Percentiles rank a stretch among this genome's conserved stretches.
These are phyloP conservation scores for Vireo altiloquus DNA, from an alignment of 2,113 vertebrate genomes.

Conservation along the genomic window DNA sequence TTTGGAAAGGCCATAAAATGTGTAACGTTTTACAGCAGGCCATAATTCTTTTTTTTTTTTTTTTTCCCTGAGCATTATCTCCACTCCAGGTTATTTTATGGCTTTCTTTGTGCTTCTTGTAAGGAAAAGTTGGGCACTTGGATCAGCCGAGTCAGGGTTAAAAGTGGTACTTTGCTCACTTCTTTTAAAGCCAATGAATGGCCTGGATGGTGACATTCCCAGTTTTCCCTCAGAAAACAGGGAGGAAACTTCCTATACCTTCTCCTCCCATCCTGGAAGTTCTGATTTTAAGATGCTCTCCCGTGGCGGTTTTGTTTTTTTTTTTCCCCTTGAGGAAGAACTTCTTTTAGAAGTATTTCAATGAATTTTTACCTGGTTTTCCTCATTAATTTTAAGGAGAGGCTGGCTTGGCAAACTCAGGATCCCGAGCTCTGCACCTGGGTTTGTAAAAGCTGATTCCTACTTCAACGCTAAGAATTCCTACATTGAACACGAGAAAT, in stretches of 20 bases:
- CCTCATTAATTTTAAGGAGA: neutral
- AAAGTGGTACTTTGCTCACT: neutral
- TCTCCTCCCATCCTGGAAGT: neutral
- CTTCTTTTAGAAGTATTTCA: accelerated
- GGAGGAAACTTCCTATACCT: neutral
- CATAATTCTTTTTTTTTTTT: neutral
- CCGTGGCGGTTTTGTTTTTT: neutral
- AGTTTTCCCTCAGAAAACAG: neutral
- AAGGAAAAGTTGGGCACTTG: neutral
- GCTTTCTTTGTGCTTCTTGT: neutral
- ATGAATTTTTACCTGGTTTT: neutral
- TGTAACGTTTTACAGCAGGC: neutral
- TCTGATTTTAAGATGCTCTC: neutral
- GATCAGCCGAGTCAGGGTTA: neutral
- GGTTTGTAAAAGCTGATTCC: neutral
- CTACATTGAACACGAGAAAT: accelerated
- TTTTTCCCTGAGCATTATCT: neutral
- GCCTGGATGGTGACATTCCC: neutral
- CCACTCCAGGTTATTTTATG: neutral
- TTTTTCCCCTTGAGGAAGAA: neutral
- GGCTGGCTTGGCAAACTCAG: neutral
- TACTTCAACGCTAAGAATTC: neutral
- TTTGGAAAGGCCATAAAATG: neutral
- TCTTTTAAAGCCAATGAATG: neutral
- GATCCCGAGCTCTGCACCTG: neutral